Percentiles rank a stretch among this genome's conserved stretches.
These are phyloP conservation scores for Anomalospiza imberbis DNA, from an alignment of 2,797 vertebrate genomes.

Conservation along the genomic window DNA sequence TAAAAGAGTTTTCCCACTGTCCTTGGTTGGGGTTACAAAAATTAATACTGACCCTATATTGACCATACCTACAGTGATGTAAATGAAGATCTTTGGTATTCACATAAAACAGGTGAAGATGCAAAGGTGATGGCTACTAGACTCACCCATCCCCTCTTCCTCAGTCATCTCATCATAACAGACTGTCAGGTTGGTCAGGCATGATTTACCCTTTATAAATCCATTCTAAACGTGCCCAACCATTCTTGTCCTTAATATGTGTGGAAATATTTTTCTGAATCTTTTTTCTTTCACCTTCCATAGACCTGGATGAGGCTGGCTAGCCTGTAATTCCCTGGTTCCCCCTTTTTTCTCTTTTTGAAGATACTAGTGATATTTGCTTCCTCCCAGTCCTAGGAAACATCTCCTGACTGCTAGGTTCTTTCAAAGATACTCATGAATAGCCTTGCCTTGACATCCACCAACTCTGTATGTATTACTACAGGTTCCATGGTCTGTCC, in stretches of 20 bases:
- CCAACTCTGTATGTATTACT: neutral
- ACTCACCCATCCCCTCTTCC: neutral
- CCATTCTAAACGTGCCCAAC: neutral
- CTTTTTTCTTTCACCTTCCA: neutral
- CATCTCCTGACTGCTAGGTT: neutral
- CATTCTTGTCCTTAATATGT: neutral
- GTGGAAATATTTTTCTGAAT: neutral
- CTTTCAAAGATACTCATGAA: neutral
- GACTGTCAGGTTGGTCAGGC: neutral
- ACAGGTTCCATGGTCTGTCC: neutral
- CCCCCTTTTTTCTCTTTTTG: neutral
- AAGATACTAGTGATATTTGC: neutral
- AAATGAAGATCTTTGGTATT: neutral
- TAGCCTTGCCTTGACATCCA: neutral
- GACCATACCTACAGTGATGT: neutral
- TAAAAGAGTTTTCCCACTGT: neutral
- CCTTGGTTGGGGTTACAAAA: neutral
- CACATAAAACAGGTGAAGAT: neutral
- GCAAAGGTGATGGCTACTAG: neutral
- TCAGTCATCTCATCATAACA: neutral
- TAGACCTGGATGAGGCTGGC: fast-evolving
- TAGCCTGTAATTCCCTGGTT: neutral
- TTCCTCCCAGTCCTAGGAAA: neutral
- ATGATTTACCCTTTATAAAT: neutral
- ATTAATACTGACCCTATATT: neutral